phyloP scores from a whole-genome alignment of 2,113 vertebrate species.

The Hyaena hyaena region DNA sequence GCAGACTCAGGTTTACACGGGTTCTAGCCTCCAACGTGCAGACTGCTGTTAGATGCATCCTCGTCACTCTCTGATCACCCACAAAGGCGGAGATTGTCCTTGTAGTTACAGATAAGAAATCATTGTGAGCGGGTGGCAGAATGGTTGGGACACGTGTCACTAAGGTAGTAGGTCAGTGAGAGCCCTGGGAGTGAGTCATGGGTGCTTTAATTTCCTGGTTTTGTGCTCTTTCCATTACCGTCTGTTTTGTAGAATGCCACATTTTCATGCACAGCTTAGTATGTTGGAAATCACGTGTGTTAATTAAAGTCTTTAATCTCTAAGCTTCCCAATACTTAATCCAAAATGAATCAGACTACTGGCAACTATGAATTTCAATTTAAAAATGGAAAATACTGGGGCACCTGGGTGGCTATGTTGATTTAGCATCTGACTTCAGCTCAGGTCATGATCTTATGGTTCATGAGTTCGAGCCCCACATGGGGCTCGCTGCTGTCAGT shows the following conservation, averaged over 20 bases:
- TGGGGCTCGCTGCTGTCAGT: too few species aligned
- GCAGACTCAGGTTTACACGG: background rate
- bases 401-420: too few species aligned
- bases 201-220: background rate
- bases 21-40: background rate
- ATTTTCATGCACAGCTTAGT: background rate
- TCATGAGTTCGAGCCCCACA: too few species aligned
- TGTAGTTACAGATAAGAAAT: background rate
- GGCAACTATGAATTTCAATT: background rate
- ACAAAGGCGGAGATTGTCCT: background rate
- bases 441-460: too few species aligned
- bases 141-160: background rate
- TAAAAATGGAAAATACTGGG: background rate
- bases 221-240: background rate
- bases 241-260: background rate
- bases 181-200: background rate
- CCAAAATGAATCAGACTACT: conserved; percentile 6
- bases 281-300: background rate
- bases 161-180: background rate
- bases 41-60: background rate
- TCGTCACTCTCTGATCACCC: background rate
- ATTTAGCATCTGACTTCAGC: too few species aligned
- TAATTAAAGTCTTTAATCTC: background rate
- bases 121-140: background rate
- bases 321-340: background rate